A percentile compares a stretch with the other conserved stretches of the same genome.
Conservation (phyloP, 2,888 invertebrate genomes). For the Campopleginae sp. region DNA sequence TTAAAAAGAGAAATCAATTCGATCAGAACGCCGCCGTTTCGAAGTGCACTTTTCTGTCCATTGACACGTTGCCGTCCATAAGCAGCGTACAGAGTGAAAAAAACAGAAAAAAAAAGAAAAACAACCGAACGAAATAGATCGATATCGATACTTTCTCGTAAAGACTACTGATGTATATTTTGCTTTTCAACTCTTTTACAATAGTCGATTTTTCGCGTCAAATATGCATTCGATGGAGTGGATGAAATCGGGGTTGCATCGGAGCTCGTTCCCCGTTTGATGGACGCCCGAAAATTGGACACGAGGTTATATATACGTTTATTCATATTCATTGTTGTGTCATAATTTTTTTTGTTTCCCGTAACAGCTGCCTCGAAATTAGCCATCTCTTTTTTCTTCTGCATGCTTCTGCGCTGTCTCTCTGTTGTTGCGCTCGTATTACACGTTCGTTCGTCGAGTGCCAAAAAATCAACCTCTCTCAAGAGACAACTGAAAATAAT, state of each 20-base stretch:
- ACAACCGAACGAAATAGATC: neutral
- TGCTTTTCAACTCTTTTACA: neutral
- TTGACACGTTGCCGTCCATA: neutral
- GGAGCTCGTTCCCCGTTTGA: neutral
- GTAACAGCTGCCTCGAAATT: conserved; percentile 25
- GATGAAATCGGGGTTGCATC: conserved; percentile 29
- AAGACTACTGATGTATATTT: neutral
- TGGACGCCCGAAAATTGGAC: conserved; percentile 12
- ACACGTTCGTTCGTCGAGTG: conserved; percentile 39
- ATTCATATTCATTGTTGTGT: conserved; percentile 15
- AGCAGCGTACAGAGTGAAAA: neutral
- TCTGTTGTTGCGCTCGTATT: conserved; percentile 27
- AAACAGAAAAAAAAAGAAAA: neutral
- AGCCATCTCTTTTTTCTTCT: neutral
- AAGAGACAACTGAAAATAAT: conserved; percentile 45
- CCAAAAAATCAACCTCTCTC: conserved; percentile 39
- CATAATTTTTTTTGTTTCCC: neutral
- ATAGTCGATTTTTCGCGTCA: conserved; percentile 11
- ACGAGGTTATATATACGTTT: neutral
- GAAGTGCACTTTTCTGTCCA: neutral
- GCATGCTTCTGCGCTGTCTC: conserved; percentile 4
- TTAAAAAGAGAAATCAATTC: neutral
- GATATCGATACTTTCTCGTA: conserved; percentile 3
- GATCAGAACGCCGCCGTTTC: neutral
- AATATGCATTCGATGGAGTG: conserved; percentile 27